Evolutionary conservation across 2,888 invertebrate genomes (phyloP).

Genomic region (Drosophila kuntzei): DNA sequence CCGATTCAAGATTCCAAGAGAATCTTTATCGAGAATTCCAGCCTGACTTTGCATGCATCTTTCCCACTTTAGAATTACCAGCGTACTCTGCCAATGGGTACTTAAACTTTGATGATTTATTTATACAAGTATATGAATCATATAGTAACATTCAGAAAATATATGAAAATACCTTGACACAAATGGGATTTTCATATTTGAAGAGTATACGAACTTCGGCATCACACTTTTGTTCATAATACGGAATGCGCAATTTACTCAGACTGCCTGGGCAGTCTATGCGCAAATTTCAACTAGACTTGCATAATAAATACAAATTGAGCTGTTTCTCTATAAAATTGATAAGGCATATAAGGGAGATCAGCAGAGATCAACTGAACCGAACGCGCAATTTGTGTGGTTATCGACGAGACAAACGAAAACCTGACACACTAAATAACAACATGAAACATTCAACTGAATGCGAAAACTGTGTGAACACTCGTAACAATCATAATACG

Average conservation of each 20-base stretch:
- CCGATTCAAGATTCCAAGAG: conserved; percentile 11
- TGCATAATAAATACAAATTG: conserved; percentile 73
- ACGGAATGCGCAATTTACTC: conserved; percentile 65
- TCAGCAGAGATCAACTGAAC: conserved; percentile 57
- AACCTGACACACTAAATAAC: conserved; percentile 24
- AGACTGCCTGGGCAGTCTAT: conserved; percentile 16
- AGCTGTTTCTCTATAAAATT: conserved; percentile 28
- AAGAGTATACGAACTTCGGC: conserved; percentile 20
- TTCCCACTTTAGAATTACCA: background rate
- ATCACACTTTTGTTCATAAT: background rate
- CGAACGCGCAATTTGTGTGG: conserved; percentile 57
- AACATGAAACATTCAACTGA: conserved; percentile 23
- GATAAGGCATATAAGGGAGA: conserved; percentile 44
- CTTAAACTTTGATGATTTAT: background rate
- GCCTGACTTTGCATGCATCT: conserved; percentile 5
- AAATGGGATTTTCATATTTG: too few relatives aligned
- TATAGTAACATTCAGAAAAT: background rate
- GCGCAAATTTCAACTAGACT: conserved; percentile 58
- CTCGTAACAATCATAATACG: conserved; percentile 6
- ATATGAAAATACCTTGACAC: background rate
- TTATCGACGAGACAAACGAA: conserved; percentile 47
- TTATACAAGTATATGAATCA: background rate
- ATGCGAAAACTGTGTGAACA: conserved; percentile 3
- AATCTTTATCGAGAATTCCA: conserved; percentile 22
- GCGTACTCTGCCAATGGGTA: background rate